Evolutionary conservation across 2,113 vertebrate species (phyloP), one percentile per base, ranked within the genome.

Genomic region (Notothenia coriiceps): DNA sequence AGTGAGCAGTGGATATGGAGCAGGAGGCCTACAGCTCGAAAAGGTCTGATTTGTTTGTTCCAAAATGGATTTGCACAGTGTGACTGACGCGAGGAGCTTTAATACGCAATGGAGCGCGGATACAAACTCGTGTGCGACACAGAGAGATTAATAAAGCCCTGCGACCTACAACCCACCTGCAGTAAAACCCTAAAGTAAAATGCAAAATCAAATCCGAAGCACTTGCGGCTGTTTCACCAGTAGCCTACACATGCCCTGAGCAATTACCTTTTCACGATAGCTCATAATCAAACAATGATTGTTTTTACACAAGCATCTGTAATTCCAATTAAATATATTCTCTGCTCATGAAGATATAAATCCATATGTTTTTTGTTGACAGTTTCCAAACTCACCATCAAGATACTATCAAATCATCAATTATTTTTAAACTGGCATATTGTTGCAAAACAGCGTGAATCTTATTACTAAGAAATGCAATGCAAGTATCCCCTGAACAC

Each of bases 231-330:
- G 6, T 40, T 40, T 40, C 35, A 60, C 35, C 20, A 73, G 50
- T 77, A 22, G 22, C 22, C 22, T 22, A 69, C 76, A 64, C 73
- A 80, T 77, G 80, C 62, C 68, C 40, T 22, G 55, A 35, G 44
- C 17, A 68, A 40, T 54, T 54, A 20, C 46, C 7, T 14, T 22
- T 15, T 29, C 8, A 47, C 35, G 7, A 43, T 0, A 29, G 13
- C 1, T 40, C 35, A 40, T 40, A 40, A 29, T 29, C 29, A 29
- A 29, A 29, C 29, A 7, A 7, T 6, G 1, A 9, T 1, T 7
- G 25, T n/a, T 11, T 0, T 18, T n/a, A 17, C 17, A 55, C 9
- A 70, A 22, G 8, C 40, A 40, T 5, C 11, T 33, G 8, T 46
- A 3, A n/a, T 9, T 40, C 35, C 1, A 56, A 33, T 14, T 0